Conservation (phyloP, 35 echinoderm and acorn worm genomes). For the Apostichopus japonicus region DNA sequence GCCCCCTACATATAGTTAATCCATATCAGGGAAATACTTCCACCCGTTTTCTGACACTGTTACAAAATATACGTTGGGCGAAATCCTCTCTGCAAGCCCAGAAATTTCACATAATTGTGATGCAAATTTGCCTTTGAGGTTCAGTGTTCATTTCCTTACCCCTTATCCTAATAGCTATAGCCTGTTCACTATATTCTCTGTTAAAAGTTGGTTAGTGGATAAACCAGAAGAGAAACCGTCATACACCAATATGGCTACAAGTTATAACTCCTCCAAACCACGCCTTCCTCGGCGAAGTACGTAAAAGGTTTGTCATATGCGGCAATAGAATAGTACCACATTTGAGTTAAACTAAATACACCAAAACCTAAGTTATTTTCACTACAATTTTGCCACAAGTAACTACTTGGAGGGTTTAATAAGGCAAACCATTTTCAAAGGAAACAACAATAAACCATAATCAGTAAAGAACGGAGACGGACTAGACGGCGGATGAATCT, state of each 20-base stretch:
- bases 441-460: neutral
- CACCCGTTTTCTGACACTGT: no score
- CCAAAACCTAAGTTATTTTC: neutral
- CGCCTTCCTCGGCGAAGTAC: neutral
- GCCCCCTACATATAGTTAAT: no score
- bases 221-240: no score
- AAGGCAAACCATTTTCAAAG: neutral
- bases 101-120: no score
- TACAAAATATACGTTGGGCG: no score
- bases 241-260: neutral
- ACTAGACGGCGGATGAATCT: slow-evolving; percentile 51
- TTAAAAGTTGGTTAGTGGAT: no score
- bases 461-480: neutral
- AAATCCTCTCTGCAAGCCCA: no score
- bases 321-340: slow-evolving; percentile 16
- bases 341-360: neutral
- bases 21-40: no score
- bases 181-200: no score
- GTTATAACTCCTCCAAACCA: neutral
- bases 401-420: neutral
- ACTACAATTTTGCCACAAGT: neutral
- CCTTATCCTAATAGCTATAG: no score
- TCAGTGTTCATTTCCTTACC: no score
- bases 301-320: slow-evolving; percentile 13
- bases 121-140: no score